phyloP scores from a whole-genome alignment of 2,113 vertebrate species.

The Labrus mixtus region DNA sequence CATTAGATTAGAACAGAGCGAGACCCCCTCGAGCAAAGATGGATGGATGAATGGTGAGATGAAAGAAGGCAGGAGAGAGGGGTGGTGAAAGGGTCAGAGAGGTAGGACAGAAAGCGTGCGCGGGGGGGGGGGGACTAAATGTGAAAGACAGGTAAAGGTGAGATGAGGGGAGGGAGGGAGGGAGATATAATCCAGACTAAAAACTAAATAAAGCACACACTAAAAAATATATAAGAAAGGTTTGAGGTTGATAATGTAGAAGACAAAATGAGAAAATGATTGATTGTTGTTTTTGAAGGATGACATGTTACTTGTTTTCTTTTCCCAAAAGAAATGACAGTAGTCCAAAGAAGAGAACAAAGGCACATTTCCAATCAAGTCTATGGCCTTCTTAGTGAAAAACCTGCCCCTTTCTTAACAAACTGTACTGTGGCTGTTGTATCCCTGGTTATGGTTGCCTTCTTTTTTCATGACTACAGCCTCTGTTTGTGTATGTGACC shows the following conservation, averaged over 20 bases:
- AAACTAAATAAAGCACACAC: not conserved
- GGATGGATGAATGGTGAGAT: slow-evolving; percentile 37
- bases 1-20: slow-evolving; percentile 70
- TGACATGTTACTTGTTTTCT: no score
- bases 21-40: slow-evolving; percentile 46
- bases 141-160: not conserved
- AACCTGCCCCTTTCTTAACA: slow-evolving; percentile 21
- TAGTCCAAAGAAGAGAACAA: not conserved
- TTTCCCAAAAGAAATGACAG: no score
- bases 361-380: not conserved
- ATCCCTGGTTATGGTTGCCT: no score
- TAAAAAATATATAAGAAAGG: not conserved
- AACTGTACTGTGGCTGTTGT: not conserved
- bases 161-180: not conserved
- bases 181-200: slow-evolving; percentile 5
- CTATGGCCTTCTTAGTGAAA: not conserved
- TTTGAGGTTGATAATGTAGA: not conserved
- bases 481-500: not conserved
- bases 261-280: not conserved
- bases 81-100: slow-evolving; percentile 5
- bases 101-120: not conserved
- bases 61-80: slow-evolving; percentile 23
- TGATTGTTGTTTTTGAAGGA: not conserved
- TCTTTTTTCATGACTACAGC: not conserved
- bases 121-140: not conserved